Percentiles rank a stretch among this genome's conserved stretches.
Evolutionary conservation across 2,113 vertebrate genomes (phyloP).

Genomic region (Melierax canorus): DNA sequence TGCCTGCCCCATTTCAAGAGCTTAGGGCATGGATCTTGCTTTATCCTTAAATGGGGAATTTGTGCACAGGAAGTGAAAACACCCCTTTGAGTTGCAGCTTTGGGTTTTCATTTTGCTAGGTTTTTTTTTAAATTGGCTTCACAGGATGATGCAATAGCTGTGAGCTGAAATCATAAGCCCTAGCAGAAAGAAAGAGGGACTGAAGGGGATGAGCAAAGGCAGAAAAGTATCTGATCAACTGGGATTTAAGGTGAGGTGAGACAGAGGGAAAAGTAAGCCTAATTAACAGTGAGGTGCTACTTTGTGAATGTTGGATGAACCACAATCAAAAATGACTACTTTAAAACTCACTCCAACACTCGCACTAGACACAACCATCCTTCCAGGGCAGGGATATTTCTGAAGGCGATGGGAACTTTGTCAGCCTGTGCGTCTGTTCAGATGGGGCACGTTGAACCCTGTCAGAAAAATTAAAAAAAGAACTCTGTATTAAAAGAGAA

Average conservation of each 20-base stretch:
- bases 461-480: not conserved
- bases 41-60: not conserved
- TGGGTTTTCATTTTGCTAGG: not conserved
- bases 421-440: not conserved
- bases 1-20: not conserved
- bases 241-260: not conserved
- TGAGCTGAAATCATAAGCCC: not conserved
- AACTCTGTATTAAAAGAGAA: not conserved
- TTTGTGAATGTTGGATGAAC: not conserved
- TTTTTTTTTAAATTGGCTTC: not conserved
- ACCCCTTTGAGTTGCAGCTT: not conserved
- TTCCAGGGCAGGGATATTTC: not conserved
- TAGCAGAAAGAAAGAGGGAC: not conserved
- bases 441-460: rapidly evolving
- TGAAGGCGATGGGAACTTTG: not conserved
- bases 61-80: not conserved
- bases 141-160: not conserved
- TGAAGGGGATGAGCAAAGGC: not conserved
- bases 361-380: not conserved
- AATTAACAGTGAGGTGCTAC: not conserved
- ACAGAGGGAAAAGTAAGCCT: not conserved
- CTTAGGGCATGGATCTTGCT: not conserved
- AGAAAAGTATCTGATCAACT: not conserved
- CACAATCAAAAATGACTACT: not conserved
- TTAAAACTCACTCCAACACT: not conserved